Evolutionary conservation across 2,888 invertebrate genomes (phyloP), one percentile per base, ranked within the genome.

Genomic region (Caenorhabditis imperialis): DNA sequence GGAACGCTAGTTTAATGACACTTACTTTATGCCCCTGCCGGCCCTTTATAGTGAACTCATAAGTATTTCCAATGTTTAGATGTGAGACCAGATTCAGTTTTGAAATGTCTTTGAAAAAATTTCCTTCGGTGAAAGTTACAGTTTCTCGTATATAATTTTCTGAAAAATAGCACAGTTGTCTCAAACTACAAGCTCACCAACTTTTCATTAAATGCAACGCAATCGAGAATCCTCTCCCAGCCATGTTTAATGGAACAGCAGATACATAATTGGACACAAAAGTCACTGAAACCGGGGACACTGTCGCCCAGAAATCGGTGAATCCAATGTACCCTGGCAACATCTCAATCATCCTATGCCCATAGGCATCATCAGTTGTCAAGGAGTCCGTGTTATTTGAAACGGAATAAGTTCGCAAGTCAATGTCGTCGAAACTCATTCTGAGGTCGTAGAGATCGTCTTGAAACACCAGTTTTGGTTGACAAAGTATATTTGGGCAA

Each of bases 31-130:
- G 22, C 6, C 51, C 58, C 18, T 44, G 14, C 22, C 67, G 42
- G 4, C 45, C 67, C 16, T n/a, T 45, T 0, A 67, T 38, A 14
- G 37, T 16, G 8, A 51, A 67, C 16, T 67, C 58, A 53, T 18
- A 67, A 5, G 57, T 67, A 1, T 45, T 44, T 4, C 38, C 42
- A 22, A 27, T 58, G 1, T n/a, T n/a, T n/a, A n/a, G n/a, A n/a
- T n/a, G n/a, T n/a, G n/a, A n/a, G n/a, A 1, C 30, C 14, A 67
- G 16, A 14, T 18, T 4, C 2, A 58, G 23, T 7, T 51, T 58
- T 30, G 67, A 67, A 18, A 67, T 53, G 20, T 67, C 67, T 18
- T 67, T 40, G 45, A 67, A 53, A 33, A 53, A 45, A 14, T 18
- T 30, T 0, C 16, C 33, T 3, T 58, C 58, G 30, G 51, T 37